Evolutionary conservation across 2,113 vertebrate species (phyloP).

Genomic region (Tor tambroides): DNA sequence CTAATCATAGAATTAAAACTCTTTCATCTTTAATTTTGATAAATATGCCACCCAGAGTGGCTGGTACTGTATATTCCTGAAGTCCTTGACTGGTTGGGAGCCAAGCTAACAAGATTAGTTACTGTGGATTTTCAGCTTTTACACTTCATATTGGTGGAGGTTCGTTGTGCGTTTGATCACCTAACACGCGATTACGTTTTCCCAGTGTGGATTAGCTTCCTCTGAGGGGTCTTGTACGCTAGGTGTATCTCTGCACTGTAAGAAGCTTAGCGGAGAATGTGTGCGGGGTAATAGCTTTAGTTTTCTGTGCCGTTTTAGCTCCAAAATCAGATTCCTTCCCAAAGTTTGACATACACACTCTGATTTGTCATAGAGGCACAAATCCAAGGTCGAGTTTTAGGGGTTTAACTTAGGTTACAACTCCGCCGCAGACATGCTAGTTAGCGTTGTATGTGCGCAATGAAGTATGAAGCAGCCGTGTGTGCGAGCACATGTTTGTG

Average conservation of each 20-base stretch:
- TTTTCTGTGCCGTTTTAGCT: conserved; percentile 59
- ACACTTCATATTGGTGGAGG: conserved; percentile 71
- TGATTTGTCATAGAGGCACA: conserved; percentile 69
- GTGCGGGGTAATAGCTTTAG: conserved; percentile 74
- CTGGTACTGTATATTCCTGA: conserved; percentile 41
- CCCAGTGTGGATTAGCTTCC: conserved; percentile 71
- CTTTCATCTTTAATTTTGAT: not conserved
- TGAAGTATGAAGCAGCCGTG: not conserved
- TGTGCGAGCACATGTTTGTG: not conserved
- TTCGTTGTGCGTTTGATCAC: conserved; percentile 77
- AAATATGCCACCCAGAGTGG: conserved; percentile 26
- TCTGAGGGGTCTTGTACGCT: conserved; percentile 69
- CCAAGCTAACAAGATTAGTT: conserved; percentile 77
- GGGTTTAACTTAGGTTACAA: conserved; percentile 62
- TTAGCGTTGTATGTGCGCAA: not conserved
- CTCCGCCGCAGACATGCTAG: conserved; percentile 55
- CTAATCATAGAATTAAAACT: not conserved
- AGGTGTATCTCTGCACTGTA: conserved; percentile 77
- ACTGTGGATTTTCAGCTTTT: conserved; percentile 72
- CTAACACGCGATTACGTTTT: conserved; percentile 74
- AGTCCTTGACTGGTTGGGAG: conserved; percentile 39
- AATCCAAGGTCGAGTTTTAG: conserved; percentile 65
- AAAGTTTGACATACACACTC: conserved; percentile 51
- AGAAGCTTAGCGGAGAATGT: conserved; percentile 76
- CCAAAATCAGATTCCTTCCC: conserved; percentile 66